Base-by-base conservation (phyloP, 1,140 invertebrate species). In the Bursaphelenchus mucronatus region DNA sequence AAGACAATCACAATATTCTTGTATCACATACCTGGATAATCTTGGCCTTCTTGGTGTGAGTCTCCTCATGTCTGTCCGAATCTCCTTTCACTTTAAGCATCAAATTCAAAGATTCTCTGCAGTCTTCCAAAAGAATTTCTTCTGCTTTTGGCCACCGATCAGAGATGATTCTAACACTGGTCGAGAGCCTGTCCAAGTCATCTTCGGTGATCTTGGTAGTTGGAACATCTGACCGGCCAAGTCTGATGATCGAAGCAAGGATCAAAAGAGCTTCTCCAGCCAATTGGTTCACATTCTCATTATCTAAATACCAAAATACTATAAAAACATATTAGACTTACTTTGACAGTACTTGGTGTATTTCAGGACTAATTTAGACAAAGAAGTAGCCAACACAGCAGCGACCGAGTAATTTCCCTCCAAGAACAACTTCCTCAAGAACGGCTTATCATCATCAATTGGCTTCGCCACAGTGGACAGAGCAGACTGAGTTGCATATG, bases 341-440 rank as follows among this genome's bases (percentile, higher is more conserved):
- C 75, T 61, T 30, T 64, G 59, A 53, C 77, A 76, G 10, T 86
- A 71, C 51, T 79, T 79, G 66, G 86, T 87, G 81, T 87, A 95
- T 73, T 89, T 85, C 0, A 91, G 83, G 0, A 91, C 89, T 66
- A 98, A 83, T 84, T 98, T 98, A 8, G 90, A 88, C 40, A 99
- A 85, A 13, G 90, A 90, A 0, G 92, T 90, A 9, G 90, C 90
- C 9, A 97, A 83, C 13, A 92, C 88, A 19, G 92, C 91, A 10
- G 90, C 93, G 67, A 97, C 89, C 81, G 97, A 98, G 83, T 94
- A 95, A 76, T 99, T 93, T 1, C 93, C 94, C 70, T 92, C 88
- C 83, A 94, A 87, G 72, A 98, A 86, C 75, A 93, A 92, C 67
- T 90, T 88, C 10, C 92, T 86, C 56, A 95, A 81, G 46, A 89